A percentile compares a stretch with the other conserved stretches of the same genome.
Evolutionary conservation across 2,113 vertebrate species (phyloP).

Genomic region (Manacus vitellinus): DNA sequence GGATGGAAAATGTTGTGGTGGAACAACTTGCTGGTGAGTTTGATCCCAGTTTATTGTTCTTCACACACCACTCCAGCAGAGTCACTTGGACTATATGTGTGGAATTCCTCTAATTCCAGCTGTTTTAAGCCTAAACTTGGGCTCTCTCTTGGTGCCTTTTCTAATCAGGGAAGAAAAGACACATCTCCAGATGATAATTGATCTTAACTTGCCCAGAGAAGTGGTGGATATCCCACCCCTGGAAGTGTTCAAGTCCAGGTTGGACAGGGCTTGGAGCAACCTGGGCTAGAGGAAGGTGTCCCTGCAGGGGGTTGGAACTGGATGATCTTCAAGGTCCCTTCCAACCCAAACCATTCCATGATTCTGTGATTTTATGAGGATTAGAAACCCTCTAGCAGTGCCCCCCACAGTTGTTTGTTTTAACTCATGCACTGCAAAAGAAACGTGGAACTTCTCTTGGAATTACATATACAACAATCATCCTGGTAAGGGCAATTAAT

Average conservation of each 20-base stretch:
- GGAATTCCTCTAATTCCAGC: neutral
- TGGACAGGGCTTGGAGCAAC: rapidly evolving
- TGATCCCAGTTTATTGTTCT: neutral
- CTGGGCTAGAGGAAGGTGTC: rapidly evolving
- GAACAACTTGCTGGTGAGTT: neutral
- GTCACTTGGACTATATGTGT: rapidly evolving
- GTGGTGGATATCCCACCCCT: neutral
- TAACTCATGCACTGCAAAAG: neutral
- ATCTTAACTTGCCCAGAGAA: neutral
- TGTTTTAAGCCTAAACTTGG: neutral
- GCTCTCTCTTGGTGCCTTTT: neutral
- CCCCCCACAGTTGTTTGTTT: neutral
- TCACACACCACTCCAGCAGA: rapidly evolving
- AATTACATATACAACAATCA: too few species aligned
- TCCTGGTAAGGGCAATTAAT: neutral
- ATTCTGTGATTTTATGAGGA: neutral
- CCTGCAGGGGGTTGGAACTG: rapidly evolving
- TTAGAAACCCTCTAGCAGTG: neutral
- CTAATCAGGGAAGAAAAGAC: neutral
- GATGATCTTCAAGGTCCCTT: neutral
- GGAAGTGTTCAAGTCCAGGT: neutral
- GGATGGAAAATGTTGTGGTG: neutral
- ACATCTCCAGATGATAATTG: neutral
- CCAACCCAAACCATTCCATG: neutral
- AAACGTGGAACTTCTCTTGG: neutral